Conservation (phyloP, 1,140 invertebrate species). For the Monochamus saltuarius region DNA sequence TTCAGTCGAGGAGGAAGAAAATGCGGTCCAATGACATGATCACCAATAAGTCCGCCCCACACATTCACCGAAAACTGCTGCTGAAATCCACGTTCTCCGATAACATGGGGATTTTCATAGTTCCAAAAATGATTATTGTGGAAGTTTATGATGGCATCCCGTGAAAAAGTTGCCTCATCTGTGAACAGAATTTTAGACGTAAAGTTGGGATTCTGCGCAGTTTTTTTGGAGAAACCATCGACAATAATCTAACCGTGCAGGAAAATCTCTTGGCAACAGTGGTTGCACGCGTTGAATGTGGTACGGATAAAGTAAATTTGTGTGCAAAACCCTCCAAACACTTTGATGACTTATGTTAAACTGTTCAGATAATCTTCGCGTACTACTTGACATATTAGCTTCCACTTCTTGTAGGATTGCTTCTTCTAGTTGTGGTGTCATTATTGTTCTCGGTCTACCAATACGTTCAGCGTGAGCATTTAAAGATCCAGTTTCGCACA, state of each 20-base stretch:
- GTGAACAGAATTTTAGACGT: slow-evolving; percentile 6
- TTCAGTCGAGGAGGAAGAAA: neutral
- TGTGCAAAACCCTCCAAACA: slow-evolving; percentile 13
- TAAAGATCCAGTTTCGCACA: neutral
- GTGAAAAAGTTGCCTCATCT: slow-evolving; percentile 14
- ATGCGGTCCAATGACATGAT: slow-evolving; percentile 15
- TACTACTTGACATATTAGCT: slow-evolving; percentile 15
- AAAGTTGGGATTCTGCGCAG: slow-evolving; percentile 11
- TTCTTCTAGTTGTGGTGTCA: slow-evolving; percentile 15
- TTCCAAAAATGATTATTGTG: slow-evolving; percentile 13
- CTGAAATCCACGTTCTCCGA: slow-evolving; percentile 15
- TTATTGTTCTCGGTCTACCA: slow-evolving; percentile 15
- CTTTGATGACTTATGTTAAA: slow-evolving; percentile 17
- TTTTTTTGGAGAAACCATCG: slow-evolving; percentile 6
- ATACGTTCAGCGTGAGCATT: slow-evolving; percentile 3
- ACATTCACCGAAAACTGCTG: slow-evolving; percentile 10
- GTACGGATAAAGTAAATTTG: slow-evolving; percentile 6
- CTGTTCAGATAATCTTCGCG: slow-evolving; percentile 18
- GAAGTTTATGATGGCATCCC: slow-evolving; percentile 5
- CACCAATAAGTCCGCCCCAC: neutral
- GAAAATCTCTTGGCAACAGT: slow-evolving; percentile 13
- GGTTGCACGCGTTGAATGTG: slow-evolving; percentile 14
- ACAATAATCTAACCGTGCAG: neutral
- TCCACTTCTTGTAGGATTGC: slow-evolving; percentile 15
- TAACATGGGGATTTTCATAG: slow-evolving; percentile 5